A percentile compares a stretch with the other conserved stretches of the same genome.
Conservation (phyloP, 2,797 vertebrate genomes). For the Chrysocyon brachyurus region DNA sequence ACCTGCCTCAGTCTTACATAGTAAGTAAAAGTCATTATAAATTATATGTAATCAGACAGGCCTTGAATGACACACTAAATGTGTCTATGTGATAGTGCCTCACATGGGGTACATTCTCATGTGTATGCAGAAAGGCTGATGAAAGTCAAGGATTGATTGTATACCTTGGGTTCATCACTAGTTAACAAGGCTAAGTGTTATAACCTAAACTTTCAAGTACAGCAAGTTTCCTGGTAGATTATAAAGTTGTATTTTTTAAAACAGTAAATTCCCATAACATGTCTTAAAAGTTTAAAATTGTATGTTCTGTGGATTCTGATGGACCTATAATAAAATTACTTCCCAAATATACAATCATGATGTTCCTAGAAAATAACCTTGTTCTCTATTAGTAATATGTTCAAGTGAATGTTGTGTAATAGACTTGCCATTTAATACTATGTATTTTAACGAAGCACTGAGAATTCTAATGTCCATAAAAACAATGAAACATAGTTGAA, state of each 20-base stretch:
- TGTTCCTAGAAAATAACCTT: slow-evolving; percentile 48
- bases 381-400: not conserved
- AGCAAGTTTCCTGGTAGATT: not conserved
- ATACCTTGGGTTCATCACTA: not conserved
- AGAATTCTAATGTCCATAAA: slow-evolving; percentile 42
- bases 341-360: not conserved
- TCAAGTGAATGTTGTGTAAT: not conserved
- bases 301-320: slow-evolving; percentile 32
- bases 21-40: slow-evolving; percentile 46
- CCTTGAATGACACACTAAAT: not conserved
- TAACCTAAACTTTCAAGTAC: not conserved
- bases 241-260: not conserved
- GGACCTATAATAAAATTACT: slow-evolving; percentile 36
- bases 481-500: slow-evolving; percentile 26
- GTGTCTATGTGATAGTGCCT: not conserved
- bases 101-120: not conserved
- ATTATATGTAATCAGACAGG: not conserved
- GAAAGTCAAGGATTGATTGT: not conserved
- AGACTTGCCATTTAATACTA: slow-evolving; percentile 21
- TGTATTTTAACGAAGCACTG: not conserved
- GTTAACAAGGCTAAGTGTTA: slow-evolving; percentile 10
- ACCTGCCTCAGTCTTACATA: slow-evolving; percentile 50
- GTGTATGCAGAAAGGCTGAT: slow-evolving; percentile 14
- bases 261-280: not conserved
- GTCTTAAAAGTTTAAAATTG: slow-evolving; percentile 22